Evolutionary conservation across 2,888 invertebrate genomes (phyloP), one percentile per base, ranked within the genome.

Genomic region (Choreutis nemorana): DNA sequence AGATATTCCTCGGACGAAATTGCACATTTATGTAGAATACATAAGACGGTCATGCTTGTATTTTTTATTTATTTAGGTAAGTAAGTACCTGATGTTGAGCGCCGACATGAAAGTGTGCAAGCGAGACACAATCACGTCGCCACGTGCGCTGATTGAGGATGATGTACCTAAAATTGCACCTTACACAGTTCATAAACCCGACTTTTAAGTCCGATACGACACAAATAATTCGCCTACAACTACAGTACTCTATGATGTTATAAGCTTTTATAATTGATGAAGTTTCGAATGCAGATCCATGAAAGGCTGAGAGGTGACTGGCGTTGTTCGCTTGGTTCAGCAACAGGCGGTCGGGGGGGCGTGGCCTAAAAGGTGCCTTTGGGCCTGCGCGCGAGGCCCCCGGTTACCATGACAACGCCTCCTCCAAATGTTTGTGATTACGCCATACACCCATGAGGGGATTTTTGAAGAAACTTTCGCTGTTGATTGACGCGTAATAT

Each of bases 331-430:
- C 42, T 31, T 42, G 40, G 55, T 57, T 50, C 55, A 73, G 70
- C 79, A 77, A 79, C 78, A 78, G 80, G 78, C 77, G 63, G 66
- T 50, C 47, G 41, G 39, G 44, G 32, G 56, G 77, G 73, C 65
- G 73, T 70, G 62, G 70, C 54, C n/a, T n/a, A n/a, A n/a, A 41
- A 44, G 29, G 26, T 37, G 41, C 30, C 37, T 42, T 37, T 59
- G 63, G 66, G 71, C 45, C 55, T 71, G 79, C 80, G 81, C 68
- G 50, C 26, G 48, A 34, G 38, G 31, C 33, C 35, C 33, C 50
- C 42, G 79, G 81, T 81, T 67, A 56, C 61, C 56, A 77, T 79
- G 70, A 55, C 59, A 43, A 79, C 80, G 66, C 66, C 67, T 68
- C 61, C 65, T 59, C 52, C 43, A 43, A 50, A 51, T 77, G 73